Evolutionary conservation across 2,113 vertebrate genomes (phyloP), one percentile per base, ranked within the genome.

Genomic region (Ovibos moschatus): DNA sequence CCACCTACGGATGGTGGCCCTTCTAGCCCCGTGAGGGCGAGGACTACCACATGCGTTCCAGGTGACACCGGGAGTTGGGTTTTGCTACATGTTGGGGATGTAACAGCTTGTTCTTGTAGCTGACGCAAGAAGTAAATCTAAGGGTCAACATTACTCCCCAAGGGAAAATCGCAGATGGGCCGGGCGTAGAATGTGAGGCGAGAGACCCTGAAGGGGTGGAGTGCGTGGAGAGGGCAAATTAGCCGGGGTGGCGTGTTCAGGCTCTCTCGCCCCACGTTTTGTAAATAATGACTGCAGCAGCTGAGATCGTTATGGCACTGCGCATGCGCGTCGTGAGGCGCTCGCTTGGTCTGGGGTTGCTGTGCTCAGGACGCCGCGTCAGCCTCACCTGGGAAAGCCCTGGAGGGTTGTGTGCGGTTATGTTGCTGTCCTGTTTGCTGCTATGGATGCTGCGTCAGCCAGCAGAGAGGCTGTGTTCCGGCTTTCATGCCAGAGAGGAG

Each of bases 351-450:
- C 17, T 2, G 16, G 15, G 33, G 64, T 0, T 67, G 9, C 64
- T 5, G 17, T 2, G 64, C 4, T 7, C 33, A 19, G 64, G 0
- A 0, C 2, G 3, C 33, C 4, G 8, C 2, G 1, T 9, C 11
- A 10, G 64, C 64, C n/a, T 67, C 64, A 10, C 17, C 64, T 4
- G 33, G 33, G 33, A 67, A 36, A 36, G 33, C 64, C 64, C 33
- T 2, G 64, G 1, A n/a, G 64, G 33, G 64, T 5, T 36, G 33
- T 11, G 64, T 9, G 17, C 8, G 2, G 8, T 21, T 67, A 0
- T 1, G n/a, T n/a, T 0, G 33, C 33, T n/a, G 64, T 36, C 17
- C 64, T 67, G 64, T 10, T n/a, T 36, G 64, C 16, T 67, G 64
- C 33, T n/a, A 5, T 21, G 64, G 64, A 19, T 21, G 64, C 17